These are phyloP conservation scores for Steatocranus sp. DNA, from an alignment of 2,797 vertebrate species.

Conservation along the genomic window DNA sequence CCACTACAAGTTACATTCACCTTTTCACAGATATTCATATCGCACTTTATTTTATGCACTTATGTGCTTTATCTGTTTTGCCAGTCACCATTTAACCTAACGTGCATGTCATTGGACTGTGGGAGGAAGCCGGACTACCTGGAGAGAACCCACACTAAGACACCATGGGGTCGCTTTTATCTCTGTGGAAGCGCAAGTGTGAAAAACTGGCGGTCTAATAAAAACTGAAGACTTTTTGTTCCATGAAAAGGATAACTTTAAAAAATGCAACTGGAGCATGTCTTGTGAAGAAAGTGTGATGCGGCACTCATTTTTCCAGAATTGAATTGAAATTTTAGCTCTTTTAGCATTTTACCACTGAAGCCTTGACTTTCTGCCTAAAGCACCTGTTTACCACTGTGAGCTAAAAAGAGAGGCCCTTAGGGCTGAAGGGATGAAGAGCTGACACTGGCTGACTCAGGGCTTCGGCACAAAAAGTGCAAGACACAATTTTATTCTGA, in stretches of 20 bases:
- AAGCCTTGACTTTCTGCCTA: background rate
- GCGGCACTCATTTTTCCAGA: background rate
- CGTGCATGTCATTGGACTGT: background rate
- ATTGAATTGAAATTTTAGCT: background rate
- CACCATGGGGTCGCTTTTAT: background rate
- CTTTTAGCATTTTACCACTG: background rate
- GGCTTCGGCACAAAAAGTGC: conserved; percentile 7
- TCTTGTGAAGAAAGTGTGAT: background rate
- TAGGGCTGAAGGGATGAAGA: background rate
- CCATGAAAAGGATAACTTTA: background rate
- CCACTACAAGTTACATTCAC: background rate
- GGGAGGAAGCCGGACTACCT: background rate
- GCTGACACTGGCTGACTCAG: conserved; percentile 28
- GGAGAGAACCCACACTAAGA: background rate
- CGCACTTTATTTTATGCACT: background rate
- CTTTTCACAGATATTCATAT: background rate
- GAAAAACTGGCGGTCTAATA: background rate
- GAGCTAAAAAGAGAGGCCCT: background rate
- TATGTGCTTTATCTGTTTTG: background rate
- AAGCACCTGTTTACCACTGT: background rate
- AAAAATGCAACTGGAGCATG: background rate
- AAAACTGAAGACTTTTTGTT: background rate
- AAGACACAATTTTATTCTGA: conserved; percentile 20
- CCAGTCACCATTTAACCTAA: background rate
- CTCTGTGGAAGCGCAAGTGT: background rate